These are phyloP conservation scores for Azorinus chamasolen DNA, from an alignment of 2,888 invertebrate genomes.

Conservation along the genomic window DNA sequence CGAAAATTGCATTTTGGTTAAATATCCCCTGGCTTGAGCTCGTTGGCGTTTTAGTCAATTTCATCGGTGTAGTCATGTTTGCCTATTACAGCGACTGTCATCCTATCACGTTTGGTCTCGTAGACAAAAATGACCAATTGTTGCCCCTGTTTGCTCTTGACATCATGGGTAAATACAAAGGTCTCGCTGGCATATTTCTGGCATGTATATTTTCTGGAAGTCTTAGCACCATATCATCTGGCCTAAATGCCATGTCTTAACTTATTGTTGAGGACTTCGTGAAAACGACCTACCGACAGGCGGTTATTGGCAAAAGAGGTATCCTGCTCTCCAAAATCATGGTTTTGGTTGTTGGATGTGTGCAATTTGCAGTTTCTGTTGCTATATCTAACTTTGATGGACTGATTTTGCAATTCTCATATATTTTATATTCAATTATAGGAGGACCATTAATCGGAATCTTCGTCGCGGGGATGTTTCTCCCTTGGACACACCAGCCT, in stretches of 20 bases:
- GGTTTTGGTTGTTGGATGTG: slow-evolving; percentile 11
- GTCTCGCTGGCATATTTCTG: no score
- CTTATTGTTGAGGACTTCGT: slow-evolving; percentile 22
- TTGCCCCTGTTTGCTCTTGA: slow-evolving; percentile 95
- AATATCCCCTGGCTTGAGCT: slow-evolving; percentile 5
- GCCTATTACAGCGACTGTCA: slow-evolving; percentile 48
- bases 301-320: neutral
- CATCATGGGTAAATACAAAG: no score
- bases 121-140: slow-evolving; percentile 88
- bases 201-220: no score
- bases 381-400: neutral
- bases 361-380: neutral
- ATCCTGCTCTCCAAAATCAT: neutral
- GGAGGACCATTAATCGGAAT: slow-evolving; percentile 14
- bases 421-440: slow-evolving; percentile 3
- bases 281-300: neutral
- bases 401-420: slow-evolving; percentile 3
- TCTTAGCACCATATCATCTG: slow-evolving; percentile 53
- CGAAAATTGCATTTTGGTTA: slow-evolving; percentile 11
- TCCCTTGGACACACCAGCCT: slow-evolving; percentile 12
- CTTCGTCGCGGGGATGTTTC: slow-evolving; percentile 9
- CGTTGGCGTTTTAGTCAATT: slow-evolving; percentile 12
- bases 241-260: slow-evolving; percentile 43
- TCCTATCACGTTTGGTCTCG: slow-evolving; percentile 7
- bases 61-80: slow-evolving; percentile 45